These are phyloP conservation scores for Sebastes diaconus DNA, from an alignment of 2,797 vertebrate species.

Conservation along the genomic window DNA sequence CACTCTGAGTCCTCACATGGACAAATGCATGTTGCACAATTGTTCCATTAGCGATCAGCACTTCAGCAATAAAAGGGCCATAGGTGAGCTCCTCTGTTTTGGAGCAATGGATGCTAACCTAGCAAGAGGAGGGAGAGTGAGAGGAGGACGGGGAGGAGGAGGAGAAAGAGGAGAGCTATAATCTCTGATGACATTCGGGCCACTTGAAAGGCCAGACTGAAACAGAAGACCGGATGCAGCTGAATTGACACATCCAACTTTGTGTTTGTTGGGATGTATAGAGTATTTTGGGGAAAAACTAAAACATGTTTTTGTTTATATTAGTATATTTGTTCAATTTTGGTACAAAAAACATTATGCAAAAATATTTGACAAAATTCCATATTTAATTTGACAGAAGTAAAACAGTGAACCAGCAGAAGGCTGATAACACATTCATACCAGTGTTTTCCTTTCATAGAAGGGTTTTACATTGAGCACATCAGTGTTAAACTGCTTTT, in stretches of 20 bases:
- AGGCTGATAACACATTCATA: background rate
- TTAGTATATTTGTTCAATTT: no score
- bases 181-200: background rate
- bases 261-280: no score
- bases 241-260: no score
- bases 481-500: background rate
- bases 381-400: no score
- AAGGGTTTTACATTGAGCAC: background rate
- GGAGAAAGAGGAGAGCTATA: background rate
- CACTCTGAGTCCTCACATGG: background rate
- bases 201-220: background rate
- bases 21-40: background rate
- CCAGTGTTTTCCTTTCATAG: background rate
- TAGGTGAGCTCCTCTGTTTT: no score
- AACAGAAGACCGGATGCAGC: no score
- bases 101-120: no score
- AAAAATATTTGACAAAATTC: no score
- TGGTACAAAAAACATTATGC: no score
- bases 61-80: background rate
- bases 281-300: no score
- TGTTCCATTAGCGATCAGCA: background rate
- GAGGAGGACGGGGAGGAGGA: background rate
- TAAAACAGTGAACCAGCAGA: background rate
- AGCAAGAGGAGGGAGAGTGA: background rate
- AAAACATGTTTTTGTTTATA: no score